Evolutionary conservation across 1,140 invertebrate species (phyloP).

Genomic region (Choristoneura fumiferana): DNA sequence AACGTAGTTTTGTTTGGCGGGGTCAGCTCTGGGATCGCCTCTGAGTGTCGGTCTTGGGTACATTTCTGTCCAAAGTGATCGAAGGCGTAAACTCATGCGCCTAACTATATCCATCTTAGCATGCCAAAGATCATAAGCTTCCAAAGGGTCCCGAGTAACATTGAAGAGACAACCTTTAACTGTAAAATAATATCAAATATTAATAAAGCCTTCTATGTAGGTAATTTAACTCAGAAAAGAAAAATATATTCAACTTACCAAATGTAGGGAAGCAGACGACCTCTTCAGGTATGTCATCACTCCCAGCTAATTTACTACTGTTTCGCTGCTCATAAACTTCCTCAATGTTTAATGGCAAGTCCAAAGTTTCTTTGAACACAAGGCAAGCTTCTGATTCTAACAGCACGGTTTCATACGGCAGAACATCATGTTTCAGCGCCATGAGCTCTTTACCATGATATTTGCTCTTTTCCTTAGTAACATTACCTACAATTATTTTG

Average conservation of each 20-base stretch:
- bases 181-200: conserved; percentile 21
- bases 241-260: conserved; percentile 22
- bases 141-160: conserved; percentile 34
- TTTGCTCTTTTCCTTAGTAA: conserved; percentile 24
- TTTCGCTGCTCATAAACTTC: conserved; percentile 25
- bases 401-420: conserved; percentile 30
- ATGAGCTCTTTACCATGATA: conserved; percentile 34
- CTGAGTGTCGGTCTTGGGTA: conserved; percentile 22
- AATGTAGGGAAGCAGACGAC: conserved; percentile 33
- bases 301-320: conserved; percentile 19
- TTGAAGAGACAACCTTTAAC: conserved; percentile 42
- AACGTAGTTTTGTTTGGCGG: conserved; percentile 28
- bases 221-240: no score
- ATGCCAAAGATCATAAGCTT: conserved; percentile 36
- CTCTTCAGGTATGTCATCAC: conserved; percentile 5
- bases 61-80: conserved; percentile 33
- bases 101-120: conserved; percentile 27
- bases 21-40: conserved; percentile 29
- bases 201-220: no score
- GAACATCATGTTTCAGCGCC: conserved; percentile 14
- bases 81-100: conserved; percentile 31
- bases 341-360: conserved; percentile 26
- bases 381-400: conserved; percentile 28
- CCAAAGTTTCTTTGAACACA: conserved; percentile 38
- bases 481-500: conserved; percentile 43